These are phyloP conservation scores for Drepana falcataria DNA, from an alignment of 2,888 invertebrate species.

Conservation along the genomic window DNA sequence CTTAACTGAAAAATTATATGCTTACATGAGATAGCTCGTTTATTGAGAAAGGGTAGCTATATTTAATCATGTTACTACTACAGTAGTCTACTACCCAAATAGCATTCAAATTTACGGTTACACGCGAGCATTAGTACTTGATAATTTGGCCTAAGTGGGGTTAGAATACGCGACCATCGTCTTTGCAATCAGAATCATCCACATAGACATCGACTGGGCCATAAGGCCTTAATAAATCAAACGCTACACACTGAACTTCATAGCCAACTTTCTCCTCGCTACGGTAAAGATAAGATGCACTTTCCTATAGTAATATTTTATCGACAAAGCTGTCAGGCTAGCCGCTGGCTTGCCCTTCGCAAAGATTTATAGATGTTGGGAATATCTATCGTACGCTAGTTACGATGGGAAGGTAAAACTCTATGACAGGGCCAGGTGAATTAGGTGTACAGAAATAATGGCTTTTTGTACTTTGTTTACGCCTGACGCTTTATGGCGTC, in stretches of 20 bases:
- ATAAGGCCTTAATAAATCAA: slow-evolving; percentile 5
- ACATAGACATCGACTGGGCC: too few species aligned
- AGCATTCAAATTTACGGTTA: too few species aligned
- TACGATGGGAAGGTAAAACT: not conserved
- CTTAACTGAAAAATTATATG: too few species aligned
- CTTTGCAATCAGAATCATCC: too few species aligned
- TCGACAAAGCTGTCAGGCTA: not conserved
- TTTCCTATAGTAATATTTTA: not conserved
- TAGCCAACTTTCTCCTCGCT: not conserved
- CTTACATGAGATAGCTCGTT: too few species aligned
- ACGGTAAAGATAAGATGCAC: slow-evolving; percentile 1
- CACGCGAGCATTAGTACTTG: too few species aligned
- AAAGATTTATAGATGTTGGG: not conserved
- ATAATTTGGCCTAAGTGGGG: too few species aligned
- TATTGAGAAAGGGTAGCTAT: too few species aligned
- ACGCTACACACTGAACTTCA: not conserved
- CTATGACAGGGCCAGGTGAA: not conserved
- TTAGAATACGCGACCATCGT: too few species aligned
- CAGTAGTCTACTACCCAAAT: too few species aligned
- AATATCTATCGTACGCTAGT: not conserved
- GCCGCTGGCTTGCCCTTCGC: slow-evolving; percentile 1
- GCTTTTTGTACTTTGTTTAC: not conserved
- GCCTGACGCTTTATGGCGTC: not conserved
- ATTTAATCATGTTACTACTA: too few species aligned
- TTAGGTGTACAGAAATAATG: slow-evolving; percentile 5